A percentile compares a stretch with the other conserved stretches of the same genome.
phyloP scores from a whole-genome alignment of 2,113 vertebrate genomes.

The Falcunculus frontatus region DNA sequence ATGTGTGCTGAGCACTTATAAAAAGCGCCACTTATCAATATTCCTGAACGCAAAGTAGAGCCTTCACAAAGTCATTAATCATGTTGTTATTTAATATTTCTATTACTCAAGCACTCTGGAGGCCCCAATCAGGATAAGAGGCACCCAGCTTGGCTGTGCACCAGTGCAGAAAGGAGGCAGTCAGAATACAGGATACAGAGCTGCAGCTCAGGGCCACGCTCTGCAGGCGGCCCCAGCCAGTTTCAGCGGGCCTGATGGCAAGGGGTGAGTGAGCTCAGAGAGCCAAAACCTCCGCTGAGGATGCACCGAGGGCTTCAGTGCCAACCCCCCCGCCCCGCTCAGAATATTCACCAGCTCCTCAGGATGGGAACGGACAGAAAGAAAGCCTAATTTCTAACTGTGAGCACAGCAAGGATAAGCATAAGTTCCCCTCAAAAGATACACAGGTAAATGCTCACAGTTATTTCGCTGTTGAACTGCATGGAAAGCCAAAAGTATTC shows the following conservation, averaged over 20 bases:
- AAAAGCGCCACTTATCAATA: constrained; percentile 2
- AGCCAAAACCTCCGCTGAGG: neutral
- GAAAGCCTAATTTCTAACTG: neutral
- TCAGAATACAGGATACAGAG: neutral
- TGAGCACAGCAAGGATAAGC: neutral
- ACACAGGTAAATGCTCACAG: fast-evolving
- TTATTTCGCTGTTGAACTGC: neutral
- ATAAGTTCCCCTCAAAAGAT: fast-evolving
- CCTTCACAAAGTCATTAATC: constrained; percentile 34
- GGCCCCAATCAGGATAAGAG: constrained; percentile 32
- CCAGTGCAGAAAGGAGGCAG: neutral
- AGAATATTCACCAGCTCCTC: neutral
- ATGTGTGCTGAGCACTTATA: neutral
- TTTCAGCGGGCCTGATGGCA: fast-evolving
- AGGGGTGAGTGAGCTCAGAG: fast-evolving
- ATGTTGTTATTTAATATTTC: constrained; percentile 24
- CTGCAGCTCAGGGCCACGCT: neutral
- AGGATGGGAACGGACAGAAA: fast-evolving
- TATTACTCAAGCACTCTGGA: neutral
- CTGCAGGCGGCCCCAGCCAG: neutral
- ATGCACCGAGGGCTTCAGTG: fast-evolving
- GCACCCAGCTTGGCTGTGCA: neutral
- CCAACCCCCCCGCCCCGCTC: neutral
- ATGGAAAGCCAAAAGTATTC: neutral
- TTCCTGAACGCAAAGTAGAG: neutral